Conservation (phyloP, 2,888 invertebrate species). For the Lepidochrysops patricia region DNA sequence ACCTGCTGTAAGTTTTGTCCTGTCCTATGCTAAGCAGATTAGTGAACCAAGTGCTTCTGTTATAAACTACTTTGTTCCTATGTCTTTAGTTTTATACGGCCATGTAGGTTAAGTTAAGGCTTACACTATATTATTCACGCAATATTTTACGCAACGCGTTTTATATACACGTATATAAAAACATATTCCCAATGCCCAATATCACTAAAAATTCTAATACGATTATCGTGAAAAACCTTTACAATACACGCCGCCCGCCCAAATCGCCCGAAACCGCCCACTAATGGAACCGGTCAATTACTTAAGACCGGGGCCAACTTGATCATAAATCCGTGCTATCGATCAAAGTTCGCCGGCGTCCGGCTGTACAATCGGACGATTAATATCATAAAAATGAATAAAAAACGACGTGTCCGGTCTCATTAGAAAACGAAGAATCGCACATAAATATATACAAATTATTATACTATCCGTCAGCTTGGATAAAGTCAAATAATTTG, state of each 20-base stretch:
- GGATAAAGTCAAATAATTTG: too few relatives aligned
- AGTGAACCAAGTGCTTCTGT: not conserved
- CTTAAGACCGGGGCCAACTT: slow-evolving; percentile 64
- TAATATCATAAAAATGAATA: not conserved
- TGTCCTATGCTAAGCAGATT: not conserved
- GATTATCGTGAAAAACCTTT: slow-evolving; percentile 13
- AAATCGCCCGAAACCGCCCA: slow-evolving; percentile 26
- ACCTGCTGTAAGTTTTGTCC: not conserved
- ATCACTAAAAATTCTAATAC: too few relatives aligned
- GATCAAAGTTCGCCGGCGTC: slow-evolving; percentile 57
- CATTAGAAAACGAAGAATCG: not conserved
- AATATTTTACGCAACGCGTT: too few relatives aligned
- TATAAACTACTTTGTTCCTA: too few relatives aligned
- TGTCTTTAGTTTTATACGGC: too few relatives aligned
- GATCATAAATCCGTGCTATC: slow-evolving; percentile 67
- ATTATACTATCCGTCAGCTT: too few relatives aligned
- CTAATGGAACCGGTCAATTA: slow-evolving; percentile 71
- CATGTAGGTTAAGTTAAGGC: too few relatives aligned
- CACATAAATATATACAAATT: too few relatives aligned
- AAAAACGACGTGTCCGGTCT: not conserved
- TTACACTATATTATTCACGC: too few relatives aligned
- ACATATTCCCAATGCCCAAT: too few relatives aligned
- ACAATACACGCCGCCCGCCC: slow-evolving; percentile 18
- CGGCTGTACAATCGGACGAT: slow-evolving; percentile 13
- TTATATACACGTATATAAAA: too few relatives aligned